Base-by-base conservation (phyloP, 2,113 vertebrate genomes). In the Vanacampus margaritifer region DNA sequence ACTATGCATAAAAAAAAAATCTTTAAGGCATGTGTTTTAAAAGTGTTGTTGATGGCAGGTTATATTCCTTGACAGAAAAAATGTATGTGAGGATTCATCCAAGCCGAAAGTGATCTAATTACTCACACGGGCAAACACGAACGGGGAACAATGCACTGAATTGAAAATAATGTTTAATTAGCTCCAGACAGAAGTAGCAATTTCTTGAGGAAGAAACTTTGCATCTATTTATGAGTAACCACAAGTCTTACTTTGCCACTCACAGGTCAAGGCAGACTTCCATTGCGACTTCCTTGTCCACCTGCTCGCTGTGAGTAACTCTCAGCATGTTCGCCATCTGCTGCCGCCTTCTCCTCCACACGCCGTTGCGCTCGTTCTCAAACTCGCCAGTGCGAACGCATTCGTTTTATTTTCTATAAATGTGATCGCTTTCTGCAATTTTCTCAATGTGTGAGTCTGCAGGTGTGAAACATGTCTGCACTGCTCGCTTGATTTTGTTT, bases 241-340 rank as follows among this genome's bases (percentile, higher is more conserved):
- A 43, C 14, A 26, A 62, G 39, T 62, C 13, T 16, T 24, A 62
- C 9, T 62, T 62, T 43, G 60, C 66, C 76, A 51, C 76, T 86
- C 71, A 75, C 75, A 81, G 84, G 82, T 82, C 53, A 65, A 48
- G 2, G 75, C 66, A 13, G 70, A 81, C 67, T 65, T 79, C 46
- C 61, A 28, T 17, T 63, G 64, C 21, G 54, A 71, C 72, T 78
- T 74, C 76, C 71, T 59, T 24, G 35, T 83, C 79, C 78, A 85
- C 83, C 82, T 84, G 83, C 78, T 72, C 74, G 21, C 74, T 37
- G 86, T 81, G 82, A 86, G 82, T 81, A 82, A 65, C 78, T 35
- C 68, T 73, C 69, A 73, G 67, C 78, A 37, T 8, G 63, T 73
- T 72, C 35, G 68, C 80, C 79, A 75, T 82, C 82, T 84, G 82